Evolutionary conservation across 2,888 invertebrate species (phyloP).

Genomic region (Deilephila porcellus): DNA sequence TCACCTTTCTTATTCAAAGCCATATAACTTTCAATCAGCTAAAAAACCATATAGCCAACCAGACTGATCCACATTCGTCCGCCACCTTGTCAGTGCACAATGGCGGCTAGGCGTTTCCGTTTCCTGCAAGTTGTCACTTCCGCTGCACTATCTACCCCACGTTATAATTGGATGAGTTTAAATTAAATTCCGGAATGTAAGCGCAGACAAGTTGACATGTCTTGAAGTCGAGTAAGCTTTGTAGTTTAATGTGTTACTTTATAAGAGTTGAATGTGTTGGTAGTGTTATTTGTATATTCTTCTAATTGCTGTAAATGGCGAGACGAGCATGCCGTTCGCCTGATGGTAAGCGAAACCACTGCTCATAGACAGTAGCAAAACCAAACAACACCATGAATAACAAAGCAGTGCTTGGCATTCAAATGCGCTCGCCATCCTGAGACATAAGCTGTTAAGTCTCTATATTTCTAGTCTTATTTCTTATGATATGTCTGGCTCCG

Average conservation of each 20-base stretch:
- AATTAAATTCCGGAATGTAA: slow-evolving; percentile 49
- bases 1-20: neutral
- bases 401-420: too few species aligned
- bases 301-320: too few species aligned
- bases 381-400: too few species aligned
- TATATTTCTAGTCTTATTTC: too few species aligned
- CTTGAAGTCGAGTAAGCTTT: neutral
- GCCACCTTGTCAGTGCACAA: slow-evolving; percentile 13
- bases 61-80: neutral
- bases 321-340: too few species aligned
- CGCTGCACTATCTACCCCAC: slow-evolving; percentile 40
- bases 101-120: slow-evolving; percentile 40
- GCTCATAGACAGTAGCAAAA: too few species aligned
- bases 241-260: neutral
- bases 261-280: too few species aligned
- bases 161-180: slow-evolving; percentile 54
- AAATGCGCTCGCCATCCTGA: too few species aligned
- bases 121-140: slow-evolving; percentile 58
- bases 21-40: neutral
- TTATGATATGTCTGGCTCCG: too few species aligned
- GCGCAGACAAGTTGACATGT: slow-evolving; percentile 31
- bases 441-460: too few species aligned
- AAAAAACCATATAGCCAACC: neutral
- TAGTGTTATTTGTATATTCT: too few species aligned
- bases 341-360: too few species aligned